Percentiles rank a stretch among this genome's conserved stretches.
These are phyloP conservation scores for Zaprionus capensis DNA, from an alignment of 1,140 invertebrate species.

Conservation along the genomic window DNA sequence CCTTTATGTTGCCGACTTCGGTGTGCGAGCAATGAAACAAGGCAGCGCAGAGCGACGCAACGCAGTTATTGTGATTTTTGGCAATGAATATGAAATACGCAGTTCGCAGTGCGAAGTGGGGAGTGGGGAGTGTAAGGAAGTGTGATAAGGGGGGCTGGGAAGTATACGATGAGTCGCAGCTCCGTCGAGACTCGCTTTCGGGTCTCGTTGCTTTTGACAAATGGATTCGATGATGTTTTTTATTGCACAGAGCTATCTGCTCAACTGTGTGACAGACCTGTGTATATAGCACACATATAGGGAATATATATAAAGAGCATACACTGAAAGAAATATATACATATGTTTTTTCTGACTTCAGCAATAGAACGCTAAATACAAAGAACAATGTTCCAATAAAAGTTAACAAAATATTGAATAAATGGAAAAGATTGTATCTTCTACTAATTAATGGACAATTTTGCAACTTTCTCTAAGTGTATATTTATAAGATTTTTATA, in stretches of 20 bases:
- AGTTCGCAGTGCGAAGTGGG: constrained; percentile 18
- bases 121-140: not conserved
- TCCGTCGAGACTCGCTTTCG: constrained; percentile 4
- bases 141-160: not conserved
- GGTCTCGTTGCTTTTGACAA: constrained; percentile 69
- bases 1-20: constrained; percentile 64
- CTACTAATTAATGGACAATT: not conserved
- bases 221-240: constrained; percentile 81
- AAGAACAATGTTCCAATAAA: no score
- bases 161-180: not conserved
- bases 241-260: constrained; percentile 77
- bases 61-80: constrained; percentile 79
- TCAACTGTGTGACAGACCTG: constrained; percentile 62
- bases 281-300: constrained; percentile 14
- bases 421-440: not conserved
- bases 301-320: not conserved
- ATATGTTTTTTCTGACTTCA: not conserved
- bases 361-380: not conserved
- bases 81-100: constrained; percentile 80
- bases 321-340: not conserved
- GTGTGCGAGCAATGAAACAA: constrained; percentile 53
- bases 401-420: not conserved
- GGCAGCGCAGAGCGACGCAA: constrained; percentile 10
- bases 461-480: constrained; percentile 7
- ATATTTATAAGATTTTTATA: constrained; percentile 25